phyloP scores from a whole-genome alignment of 2,888 invertebrate genomes.

The Nemotelus nigrinus region DNA sequence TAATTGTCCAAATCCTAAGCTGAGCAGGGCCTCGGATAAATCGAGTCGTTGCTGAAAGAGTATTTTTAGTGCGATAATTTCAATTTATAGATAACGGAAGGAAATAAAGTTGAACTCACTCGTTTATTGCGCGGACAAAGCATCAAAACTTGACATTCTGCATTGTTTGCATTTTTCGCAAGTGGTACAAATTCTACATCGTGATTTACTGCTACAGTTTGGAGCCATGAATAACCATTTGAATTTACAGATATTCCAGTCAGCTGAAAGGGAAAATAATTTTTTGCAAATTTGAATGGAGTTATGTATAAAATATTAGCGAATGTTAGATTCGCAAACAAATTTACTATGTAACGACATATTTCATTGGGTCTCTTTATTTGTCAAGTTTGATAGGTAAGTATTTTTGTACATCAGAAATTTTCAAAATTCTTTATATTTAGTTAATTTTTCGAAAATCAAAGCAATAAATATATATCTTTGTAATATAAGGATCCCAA shows the following conservation, averaged over 20 bases:
- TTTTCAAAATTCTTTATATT: too few species aligned
- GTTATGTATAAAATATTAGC: too few species aligned
- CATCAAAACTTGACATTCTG: slow-evolving; percentile 65
- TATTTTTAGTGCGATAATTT: background rate
- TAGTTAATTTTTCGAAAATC: too few species aligned
- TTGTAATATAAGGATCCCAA: too few species aligned
- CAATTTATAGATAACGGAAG: background rate
- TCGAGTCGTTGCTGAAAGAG: slow-evolving; percentile 55
- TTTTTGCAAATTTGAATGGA: background rate
- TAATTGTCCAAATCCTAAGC: slow-evolving; percentile 61
- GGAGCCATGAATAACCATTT: slow-evolving; percentile 66
- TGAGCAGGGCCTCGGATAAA: slow-evolving; percentile 61
- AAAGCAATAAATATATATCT: too few species aligned
- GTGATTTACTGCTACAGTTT: slow-evolving; percentile 64
- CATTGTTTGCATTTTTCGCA: slow-evolving; percentile 60
- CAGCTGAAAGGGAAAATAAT: slow-evolving; percentile 51
- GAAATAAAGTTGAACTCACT: slow-evolving; percentile 44
- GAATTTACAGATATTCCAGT: slow-evolving; percentile 61
- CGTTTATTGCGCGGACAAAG: slow-evolving; percentile 61
- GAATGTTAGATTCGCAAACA: too few species aligned
- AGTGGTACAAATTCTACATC: slow-evolving; percentile 65
- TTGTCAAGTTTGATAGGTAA: too few species aligned
- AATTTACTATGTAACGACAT: too few species aligned
- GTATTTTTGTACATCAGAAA: too few species aligned
- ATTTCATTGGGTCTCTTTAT: too few species aligned